Conservation (phyloP, 2,113 vertebrate genomes). For the Stigmatopora argus region DNA sequence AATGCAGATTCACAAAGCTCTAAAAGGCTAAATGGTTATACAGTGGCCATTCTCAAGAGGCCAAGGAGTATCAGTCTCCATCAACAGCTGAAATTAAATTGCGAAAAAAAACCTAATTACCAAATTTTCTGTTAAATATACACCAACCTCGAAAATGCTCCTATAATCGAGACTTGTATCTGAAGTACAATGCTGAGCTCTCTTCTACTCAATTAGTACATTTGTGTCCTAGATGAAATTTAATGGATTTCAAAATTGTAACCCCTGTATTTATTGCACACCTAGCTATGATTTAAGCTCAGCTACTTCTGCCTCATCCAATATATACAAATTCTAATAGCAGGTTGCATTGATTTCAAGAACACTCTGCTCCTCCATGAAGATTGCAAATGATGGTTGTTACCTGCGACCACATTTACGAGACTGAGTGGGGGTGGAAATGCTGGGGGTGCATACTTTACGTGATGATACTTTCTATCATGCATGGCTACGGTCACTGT, state of each 20-base stretch:
- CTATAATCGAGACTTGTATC: background rate
- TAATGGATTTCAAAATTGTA: background rate
- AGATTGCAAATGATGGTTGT: background rate
- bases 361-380: background rate
- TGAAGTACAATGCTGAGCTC: background rate
- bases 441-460: background rate
- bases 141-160: background rate
- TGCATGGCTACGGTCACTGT: no score
- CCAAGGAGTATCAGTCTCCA: background rate
- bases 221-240: background rate
- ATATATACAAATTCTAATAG: conserved; percentile 3
- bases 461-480: background rate
- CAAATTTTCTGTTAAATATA: background rate
- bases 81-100: background rate
- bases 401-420: background rate
- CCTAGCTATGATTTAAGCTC: background rate
- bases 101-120: background rate
- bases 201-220: background rate
- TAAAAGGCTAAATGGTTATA: background rate
- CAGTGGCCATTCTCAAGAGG: background rate
- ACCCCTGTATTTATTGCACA: background rate
- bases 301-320: background rate
- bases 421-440: background rate
- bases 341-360: background rate
- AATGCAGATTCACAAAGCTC: no score